Base-by-base conservation (phyloP, 1,140 invertebrate species). In the Leptestheria dahalacensis region DNA sequence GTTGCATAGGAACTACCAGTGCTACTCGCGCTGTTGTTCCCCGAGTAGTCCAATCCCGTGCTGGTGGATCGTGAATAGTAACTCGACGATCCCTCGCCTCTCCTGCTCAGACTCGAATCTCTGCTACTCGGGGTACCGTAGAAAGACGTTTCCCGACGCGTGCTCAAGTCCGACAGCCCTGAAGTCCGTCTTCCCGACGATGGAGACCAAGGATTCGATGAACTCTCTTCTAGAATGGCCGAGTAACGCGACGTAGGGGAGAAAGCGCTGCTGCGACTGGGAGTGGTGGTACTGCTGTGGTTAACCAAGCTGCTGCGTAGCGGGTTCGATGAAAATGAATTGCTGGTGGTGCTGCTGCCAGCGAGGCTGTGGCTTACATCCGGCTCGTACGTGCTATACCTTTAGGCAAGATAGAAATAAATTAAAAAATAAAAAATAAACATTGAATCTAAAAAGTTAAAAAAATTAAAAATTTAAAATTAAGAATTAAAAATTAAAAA, bases 1-100 rank as follows among this genome's bases (percentile, higher is more conserved):
- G 58, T 60, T 12, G 58, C 24, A 33, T 60, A 60, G 6, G 58
- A 56, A 56, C 6, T 28, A n/a, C 48, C 10, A 49, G 26, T 26
- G 9, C 25, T 24, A 33, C 41, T 33, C 18, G 25, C 46, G 58
- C 28, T 55, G 53, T 18, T 50, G 48, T 50, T 50, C n/a, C 21
- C 10, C 11, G 26, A 28, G 9, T 55, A 28, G 33, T 55, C 53
- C 53, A 55, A 18, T 28, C 53, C 53, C 20, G 26, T 28, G n/a
- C 53, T 55, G 2, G 53, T 55, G 15, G 53, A 55, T 10, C 53
- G 23, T 21, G 33, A 33, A 18, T 29, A 55, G 25, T 55, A 55
- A 3, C 20, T 41, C 1, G 24, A 26, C 24, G 53, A 55, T 12
- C 53, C 53, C 33, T 28, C 52, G 24, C 20, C 52, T 54, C 52